A percentile compares a stretch with the other conserved stretches of the same genome.
These are phyloP conservation scores for Nezara viridula DNA, from an alignment of 2,888 invertebrate genomes.

Conservation along the genomic window DNA sequence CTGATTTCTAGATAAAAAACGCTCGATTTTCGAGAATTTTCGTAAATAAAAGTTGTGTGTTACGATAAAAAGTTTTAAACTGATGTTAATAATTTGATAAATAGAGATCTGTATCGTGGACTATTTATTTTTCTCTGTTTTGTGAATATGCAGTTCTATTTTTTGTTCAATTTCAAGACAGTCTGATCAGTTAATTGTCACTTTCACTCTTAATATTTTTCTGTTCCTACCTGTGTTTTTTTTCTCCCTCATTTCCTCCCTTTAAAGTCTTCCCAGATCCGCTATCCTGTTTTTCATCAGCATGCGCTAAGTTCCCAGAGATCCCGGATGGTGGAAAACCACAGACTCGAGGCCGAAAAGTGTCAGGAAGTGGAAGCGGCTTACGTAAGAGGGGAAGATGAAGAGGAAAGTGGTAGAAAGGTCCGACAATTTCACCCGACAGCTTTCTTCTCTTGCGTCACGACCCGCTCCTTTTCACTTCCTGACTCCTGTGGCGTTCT, in stretches of 20 bases:
- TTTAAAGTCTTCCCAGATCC: neutral
- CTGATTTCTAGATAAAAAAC: too few relatives aligned
- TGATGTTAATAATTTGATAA: too few relatives aligned
- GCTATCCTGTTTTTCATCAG: neutral
- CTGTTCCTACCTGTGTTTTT: neutral
- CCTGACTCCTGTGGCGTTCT: neutral
- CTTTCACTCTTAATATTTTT: neutral
- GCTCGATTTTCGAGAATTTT: too few relatives aligned
- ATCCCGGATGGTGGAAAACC: constrained; percentile 28
- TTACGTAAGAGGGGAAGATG: constrained; percentile 23
- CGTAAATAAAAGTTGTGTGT: too few relatives aligned
- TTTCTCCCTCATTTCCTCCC: neutral
- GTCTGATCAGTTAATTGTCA: neutral
- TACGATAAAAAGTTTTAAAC: too few relatives aligned
- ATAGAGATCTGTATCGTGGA: too few relatives aligned
- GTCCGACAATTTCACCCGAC: constrained; percentile 12
- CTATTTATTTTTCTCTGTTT: too few relatives aligned
- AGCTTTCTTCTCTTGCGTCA: constrained; percentile 46
- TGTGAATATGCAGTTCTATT: too few relatives aligned
- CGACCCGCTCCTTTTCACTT: constrained; percentile 32
- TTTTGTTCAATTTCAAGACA: too few relatives aligned
- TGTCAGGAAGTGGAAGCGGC: neutral
- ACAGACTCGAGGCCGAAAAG: neutral
- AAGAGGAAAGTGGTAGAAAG: constrained; percentile 42
- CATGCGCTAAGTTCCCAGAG: neutral